These are phyloP conservation scores for Boloria euphrosyne DNA, from an alignment of 2,888 invertebrate species.

Conservation along the genomic window DNA sequence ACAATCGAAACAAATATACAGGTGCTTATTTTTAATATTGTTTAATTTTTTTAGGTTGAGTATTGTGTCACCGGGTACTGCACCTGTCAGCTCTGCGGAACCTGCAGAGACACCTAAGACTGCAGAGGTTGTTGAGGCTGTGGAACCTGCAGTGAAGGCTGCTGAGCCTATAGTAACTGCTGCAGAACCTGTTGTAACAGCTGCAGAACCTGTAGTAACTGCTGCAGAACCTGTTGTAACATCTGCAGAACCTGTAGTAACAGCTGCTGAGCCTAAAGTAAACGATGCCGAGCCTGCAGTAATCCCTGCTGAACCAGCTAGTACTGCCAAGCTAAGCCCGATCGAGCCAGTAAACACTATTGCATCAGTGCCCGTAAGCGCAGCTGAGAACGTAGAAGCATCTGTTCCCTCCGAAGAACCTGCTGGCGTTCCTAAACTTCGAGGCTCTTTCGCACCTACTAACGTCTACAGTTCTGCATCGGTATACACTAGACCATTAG, in stretches of 20 bases:
- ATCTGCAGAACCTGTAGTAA: too few relatives aligned
- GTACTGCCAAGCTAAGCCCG: background rate
- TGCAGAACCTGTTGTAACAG: too few relatives aligned
- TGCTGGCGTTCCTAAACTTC: background rate
- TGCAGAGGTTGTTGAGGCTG: too few relatives aligned
- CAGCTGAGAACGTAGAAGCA: background rate
- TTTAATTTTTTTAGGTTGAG: slow-evolving; percentile 2
- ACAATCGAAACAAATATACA: too few relatives aligned
- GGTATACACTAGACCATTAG: slow-evolving; percentile 24
- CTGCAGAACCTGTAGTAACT: too few relatives aligned
- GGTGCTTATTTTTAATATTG: too few relatives aligned
- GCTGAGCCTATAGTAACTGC: too few relatives aligned
- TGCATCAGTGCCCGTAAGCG: background rate
- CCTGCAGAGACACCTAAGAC: background rate
- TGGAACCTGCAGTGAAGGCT: too few relatives aligned
- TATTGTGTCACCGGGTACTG: background rate
- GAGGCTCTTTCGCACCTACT: slow-evolving; percentile 27
- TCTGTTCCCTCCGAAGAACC: slow-evolving; percentile 1
- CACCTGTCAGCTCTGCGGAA: background rate
- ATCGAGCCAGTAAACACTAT: slow-evolving; percentile 1
- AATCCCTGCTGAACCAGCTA: too few relatives aligned
- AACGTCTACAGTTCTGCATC: slow-evolving; percentile 6
- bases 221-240: too few relatives aligned
- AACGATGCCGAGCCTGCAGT: too few relatives aligned
- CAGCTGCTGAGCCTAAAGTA: too few relatives aligned